A percentile compares a stretch with the other conserved stretches of the same genome.
phyloP scores from a whole-genome alignment of 2,797 vertebrate species.

The Lycodopsis pacificus region DNA sequence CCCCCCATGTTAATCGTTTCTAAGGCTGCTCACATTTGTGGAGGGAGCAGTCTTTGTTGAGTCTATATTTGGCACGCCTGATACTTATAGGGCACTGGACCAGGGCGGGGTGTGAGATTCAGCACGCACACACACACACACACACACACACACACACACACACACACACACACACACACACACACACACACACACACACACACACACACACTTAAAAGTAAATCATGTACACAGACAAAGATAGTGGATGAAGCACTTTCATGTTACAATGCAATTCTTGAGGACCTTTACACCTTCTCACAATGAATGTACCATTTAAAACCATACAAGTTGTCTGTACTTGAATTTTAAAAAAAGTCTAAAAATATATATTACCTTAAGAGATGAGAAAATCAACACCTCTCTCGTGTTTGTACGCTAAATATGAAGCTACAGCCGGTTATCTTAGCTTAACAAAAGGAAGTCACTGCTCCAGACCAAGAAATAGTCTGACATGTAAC shows the following conservation, averaged over 20 bases:
- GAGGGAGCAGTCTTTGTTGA: background rate
- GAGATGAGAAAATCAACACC: background rate
- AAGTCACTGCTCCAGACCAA: background rate
- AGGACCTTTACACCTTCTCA: background rate
- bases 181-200: constrained; percentile 40
- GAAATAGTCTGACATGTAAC: background rate
- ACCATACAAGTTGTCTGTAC: background rate
- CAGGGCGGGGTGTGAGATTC: constrained; percentile 66
- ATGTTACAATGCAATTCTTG: background rate
- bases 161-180: constrained; percentile 41
- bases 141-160: no score
- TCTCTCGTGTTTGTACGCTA: background rate
- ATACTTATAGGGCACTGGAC: constrained; percentile 81
- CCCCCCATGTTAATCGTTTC: background rate
- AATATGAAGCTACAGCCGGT: background rate
- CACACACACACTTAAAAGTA: constrained; percentile 7
- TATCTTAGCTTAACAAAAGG: background rate
- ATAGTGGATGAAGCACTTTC: background rate
- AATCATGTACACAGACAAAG: background rate
- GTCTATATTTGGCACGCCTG: constrained; percentile 72
- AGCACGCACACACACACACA: constrained; percentile 43
- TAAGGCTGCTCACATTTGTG: background rate
- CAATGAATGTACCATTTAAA: background rate
- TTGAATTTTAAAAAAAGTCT: background rate
- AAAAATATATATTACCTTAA: background rate